Evolutionary conservation across 1,140 invertebrate species (phyloP), one percentile per base, ranked within the genome.

Genomic region (Aphis gossypii): DNA sequence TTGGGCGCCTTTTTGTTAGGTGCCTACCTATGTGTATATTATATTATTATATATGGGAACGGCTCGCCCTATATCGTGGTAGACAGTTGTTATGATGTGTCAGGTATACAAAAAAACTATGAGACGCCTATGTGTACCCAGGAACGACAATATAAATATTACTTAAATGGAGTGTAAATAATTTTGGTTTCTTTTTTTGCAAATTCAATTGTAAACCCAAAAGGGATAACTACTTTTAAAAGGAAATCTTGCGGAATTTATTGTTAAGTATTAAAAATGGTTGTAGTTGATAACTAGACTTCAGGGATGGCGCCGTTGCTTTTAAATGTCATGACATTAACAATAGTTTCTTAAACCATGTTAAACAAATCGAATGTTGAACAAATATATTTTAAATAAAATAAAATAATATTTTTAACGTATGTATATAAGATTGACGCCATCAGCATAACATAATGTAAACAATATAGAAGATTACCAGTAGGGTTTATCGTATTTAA

Each of bases 251-350:
- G 44, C 23, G 44, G 44, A 86, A 86, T 86, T 44, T 86, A 86
- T 76, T 76, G 60, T 76, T n/a, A 86, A 86, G 21, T 86, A 86
- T 86, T 86, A 41, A 86, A 86, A n/a, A 86, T 46, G 84, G 18
- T 7, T 86, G 18, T 76, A 76, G 30, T 76, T 76, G n/a, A 76
- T n/a, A n/a, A n/a, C 30, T 76, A 76, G 30, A 76, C 60, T 76
- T 76, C 30, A 18, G 41, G 44, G 44, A 86, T 86, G 84, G 84
- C 84, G 84, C 84, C 84, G 44, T 86, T 86, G 41, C 84, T 86
- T 86, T 86, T 86, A 86, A 86, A 86, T 86, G 4, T 44, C 84
- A n/a, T 30, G 44, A 14, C 84, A 14, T 86, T 86, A 25, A 86
- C 84, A 86, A 86, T 86, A 86, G 84, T 48, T 86, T 30, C 30